phyloP scores from a whole-genome alignment of 2,888 invertebrate genomes.

The Mechanitis mazaeus region DNA sequence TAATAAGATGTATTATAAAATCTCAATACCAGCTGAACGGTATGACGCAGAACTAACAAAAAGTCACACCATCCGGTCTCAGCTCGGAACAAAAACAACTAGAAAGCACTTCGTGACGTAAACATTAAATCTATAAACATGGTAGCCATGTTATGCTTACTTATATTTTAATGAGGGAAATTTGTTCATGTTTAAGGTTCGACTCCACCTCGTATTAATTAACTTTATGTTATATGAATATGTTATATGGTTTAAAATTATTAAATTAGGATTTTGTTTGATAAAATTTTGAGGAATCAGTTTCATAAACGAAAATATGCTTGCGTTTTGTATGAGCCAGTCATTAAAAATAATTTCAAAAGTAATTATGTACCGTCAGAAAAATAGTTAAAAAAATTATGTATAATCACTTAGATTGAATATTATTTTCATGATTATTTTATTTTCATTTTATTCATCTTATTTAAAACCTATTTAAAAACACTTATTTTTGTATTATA shows the following conservation, averaged over 20 bases:
- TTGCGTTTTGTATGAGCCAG: neutral
- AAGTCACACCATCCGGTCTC: conserved; percentile 38
- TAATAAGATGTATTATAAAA: neutral
- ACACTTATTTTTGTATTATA: no score
- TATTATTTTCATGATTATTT: neutral
- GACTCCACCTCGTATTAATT: no score
- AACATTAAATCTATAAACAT: conserved; percentile 13
- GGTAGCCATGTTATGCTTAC: no score
- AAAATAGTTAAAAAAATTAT: neutral
- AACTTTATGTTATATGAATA: no score
- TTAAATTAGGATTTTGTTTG: no score
- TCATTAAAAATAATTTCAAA: neutral
- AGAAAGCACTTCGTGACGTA: conserved; percentile 35
- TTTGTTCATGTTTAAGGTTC: no score
- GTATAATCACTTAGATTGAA: neutral
- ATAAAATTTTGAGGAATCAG: no score
- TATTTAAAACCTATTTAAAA: no score
- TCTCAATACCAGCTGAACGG: conserved; percentile 1
- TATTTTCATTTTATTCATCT: no score
- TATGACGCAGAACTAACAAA: conserved; percentile 13
- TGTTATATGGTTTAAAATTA: no score
- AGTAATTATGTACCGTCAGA: neutral
- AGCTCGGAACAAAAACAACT: conserved; percentile 32
- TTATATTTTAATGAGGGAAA: no score
- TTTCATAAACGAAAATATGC: conserved; percentile 39